Evolutionary conservation across 2,888 invertebrate species (phyloP).

Genomic region (Miltochrista miniata): DNA sequence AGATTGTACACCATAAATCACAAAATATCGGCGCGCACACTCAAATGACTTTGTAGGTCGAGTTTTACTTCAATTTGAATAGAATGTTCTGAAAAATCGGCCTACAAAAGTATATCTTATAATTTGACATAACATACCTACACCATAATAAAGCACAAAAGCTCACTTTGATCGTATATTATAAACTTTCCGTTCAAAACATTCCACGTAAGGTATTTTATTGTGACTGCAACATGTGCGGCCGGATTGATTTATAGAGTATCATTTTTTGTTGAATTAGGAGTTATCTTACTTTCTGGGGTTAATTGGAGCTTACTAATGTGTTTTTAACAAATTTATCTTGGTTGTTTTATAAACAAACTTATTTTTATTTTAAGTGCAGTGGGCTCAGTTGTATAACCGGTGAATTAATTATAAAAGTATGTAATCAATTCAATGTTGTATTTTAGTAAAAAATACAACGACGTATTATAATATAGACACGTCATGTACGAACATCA

Average conservation of each 20-base stretch:
- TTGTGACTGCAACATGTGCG: constrained; percentile 48
- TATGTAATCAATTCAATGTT: too few species aligned
- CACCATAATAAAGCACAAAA: neutral
- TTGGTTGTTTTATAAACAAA: constrained; percentile 10
- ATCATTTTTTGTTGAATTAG: constrained; percentile 68
- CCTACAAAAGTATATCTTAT: too few species aligned
- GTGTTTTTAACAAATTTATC: constrained; percentile 60
- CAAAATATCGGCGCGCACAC: too few species aligned
- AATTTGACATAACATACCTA: too few species aligned
- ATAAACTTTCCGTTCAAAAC: constrained; percentile 43
- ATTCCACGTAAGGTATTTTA: constrained; percentile 44
- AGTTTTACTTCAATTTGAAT: too few species aligned
- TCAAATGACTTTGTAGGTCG: too few species aligned
- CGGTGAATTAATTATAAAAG: neutral
- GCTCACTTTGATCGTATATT: constrained; percentile 42
- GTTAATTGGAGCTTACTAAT: constrained; percentile 66
- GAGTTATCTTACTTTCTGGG: constrained; percentile 53
- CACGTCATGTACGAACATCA: too few species aligned
- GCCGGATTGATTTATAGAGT: constrained; percentile 64
- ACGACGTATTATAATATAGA: too few species aligned
- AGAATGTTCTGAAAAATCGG: too few species aligned
- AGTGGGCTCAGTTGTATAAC: neutral
- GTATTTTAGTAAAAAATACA: too few species aligned
- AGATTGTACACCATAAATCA: too few species aligned
- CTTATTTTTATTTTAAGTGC: neutral